These are phyloP conservation scores for Pagetopsis macropterus DNA, from an alignment of 2,797 vertebrate genomes.

Conservation along the genomic window DNA sequence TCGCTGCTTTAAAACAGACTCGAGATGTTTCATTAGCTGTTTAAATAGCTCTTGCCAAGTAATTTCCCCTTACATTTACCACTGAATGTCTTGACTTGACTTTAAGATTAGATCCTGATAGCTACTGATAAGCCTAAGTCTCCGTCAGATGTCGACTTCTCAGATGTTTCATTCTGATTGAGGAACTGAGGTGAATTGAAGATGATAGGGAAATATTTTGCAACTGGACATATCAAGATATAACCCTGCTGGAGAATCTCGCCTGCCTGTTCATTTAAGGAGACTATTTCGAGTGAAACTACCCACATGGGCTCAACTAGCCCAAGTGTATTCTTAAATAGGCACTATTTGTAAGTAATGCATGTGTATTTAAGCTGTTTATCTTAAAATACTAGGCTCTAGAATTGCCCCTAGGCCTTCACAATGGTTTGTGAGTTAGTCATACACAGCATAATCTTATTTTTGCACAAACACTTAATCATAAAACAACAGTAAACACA, in stretches of 20 bases:
- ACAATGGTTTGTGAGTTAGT: constrained; percentile 52
- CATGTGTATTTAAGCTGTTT: constrained; percentile 23
- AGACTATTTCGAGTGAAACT: constrained; percentile 18
- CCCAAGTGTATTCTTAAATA: constrained; percentile 2
- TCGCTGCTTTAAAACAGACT: constrained; percentile 20
- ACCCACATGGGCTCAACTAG: not conserved
- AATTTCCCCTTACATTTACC: constrained; percentile 41
- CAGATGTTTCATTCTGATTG: constrained; percentile 55
- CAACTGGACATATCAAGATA: constrained; percentile 17
- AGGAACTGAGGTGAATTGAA: constrained; percentile 46
- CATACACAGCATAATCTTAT: constrained; percentile 64
- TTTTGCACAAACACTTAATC: constrained; percentile 67
- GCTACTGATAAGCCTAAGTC: constrained; percentile 53
- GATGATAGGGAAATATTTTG: constrained; percentile 39
- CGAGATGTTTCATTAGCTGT: constrained; percentile 38
- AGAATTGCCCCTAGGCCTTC: constrained; percentile 33
- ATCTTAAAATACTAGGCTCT: constrained; percentile 20
- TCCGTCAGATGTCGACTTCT: constrained; percentile 50
- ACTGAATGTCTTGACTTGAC: constrained; percentile 43
- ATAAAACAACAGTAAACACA: constrained; percentile 47
- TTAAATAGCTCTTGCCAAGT: constrained; percentile 24
- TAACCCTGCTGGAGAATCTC: not conserved
- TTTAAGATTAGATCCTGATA: constrained; percentile 36
- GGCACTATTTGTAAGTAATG: constrained; percentile 15
- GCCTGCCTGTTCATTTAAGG: constrained; percentile 3